Base-by-base conservation (phyloP, 53 echinoderm and acorn worm species). In the Patiria pectinifera region DNA sequence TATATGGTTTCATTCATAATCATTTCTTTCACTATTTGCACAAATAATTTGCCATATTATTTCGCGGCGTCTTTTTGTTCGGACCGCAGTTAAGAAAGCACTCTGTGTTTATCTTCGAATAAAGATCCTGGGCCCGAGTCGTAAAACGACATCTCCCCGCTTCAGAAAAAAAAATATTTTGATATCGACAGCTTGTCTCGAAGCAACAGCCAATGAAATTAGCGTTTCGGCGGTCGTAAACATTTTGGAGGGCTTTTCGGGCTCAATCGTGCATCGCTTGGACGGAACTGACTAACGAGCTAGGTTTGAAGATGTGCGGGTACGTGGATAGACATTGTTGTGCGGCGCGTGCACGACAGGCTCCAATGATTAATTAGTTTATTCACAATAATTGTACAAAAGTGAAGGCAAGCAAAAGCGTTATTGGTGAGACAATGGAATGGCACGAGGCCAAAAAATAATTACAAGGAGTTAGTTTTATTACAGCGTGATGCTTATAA, bases 211-310 rank as follows among this genome's bases (percentile, higher is more conserved):
- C 82, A 82, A 82, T 82, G n/a, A 82, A 22, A 48, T 82, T 82
- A 59, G 59, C 59, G 59, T 53, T 19, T 82, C 59, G 60, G 19
- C 22, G 53, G 23, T 82, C 82, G 82, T 82, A 59, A 82, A 82
- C 21, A 7, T 4, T 6, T 53, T 82, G 22, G 49, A 59, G 82
- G 45, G 82, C 48, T 22, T 10, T 16, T 23, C 19, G 22, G 24
- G 10, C 24, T 74, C 74, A 23, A 74, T 24, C 21, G 49, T 81
- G 81, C 35, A 81, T 81, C 23, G 82, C 18, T 16, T 22, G 59
- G 59, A 82, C 59, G 82, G 82, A 78, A 78, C 79, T 78, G 18
- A 2, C 45, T 58, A 82, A 82, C 23, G 59, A 82, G 82, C 82
- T 19, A 59, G 82, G 82, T n/a, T 82, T 82, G n/a, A n/a, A 22